phyloP scores from a whole-genome alignment of 2,113 vertebrate species.

The Sphaerodactylus townsendi region DNA sequence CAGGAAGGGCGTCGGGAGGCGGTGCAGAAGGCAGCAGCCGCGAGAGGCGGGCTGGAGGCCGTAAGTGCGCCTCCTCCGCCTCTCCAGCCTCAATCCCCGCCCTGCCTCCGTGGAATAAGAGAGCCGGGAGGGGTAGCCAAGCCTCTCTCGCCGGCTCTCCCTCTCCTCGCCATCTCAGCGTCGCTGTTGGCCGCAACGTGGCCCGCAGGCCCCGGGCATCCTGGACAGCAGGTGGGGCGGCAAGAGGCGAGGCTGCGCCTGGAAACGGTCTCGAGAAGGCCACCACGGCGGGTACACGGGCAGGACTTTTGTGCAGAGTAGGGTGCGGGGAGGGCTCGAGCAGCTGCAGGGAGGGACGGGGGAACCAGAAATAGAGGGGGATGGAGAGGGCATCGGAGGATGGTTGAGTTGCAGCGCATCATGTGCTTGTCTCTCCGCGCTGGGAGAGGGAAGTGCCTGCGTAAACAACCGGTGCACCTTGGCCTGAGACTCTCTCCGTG shows the following conservation, averaged over 20 bases:
- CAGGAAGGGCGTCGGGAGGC: background rate
- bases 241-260: background rate
- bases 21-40: background rate
- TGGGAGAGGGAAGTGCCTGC: background rate
- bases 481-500: background rate
- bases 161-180: background rate
- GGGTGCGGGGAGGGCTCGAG: background rate
- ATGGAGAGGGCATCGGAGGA: no score
- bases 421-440: background rate
- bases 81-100: background rate
- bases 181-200: background rate
- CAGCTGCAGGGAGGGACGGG: background rate
- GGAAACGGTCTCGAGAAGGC: no score
- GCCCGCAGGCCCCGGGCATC: slow-evolving; percentile 20
- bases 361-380: background rate
- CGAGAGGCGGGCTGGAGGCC: background rate
- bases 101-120: slow-evolving; percentile 12
- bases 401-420: background rate
- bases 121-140: background rate
- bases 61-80: background rate
- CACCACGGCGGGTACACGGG: no score
- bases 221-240: slow-evolving; percentile 50
- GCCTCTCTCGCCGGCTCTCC: background rate
- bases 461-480: no score
- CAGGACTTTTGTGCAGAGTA: no score